These are phyloP conservation scores for Prolemur simus DNA, from an alignment of 2,113 vertebrate species.

Conservation along the genomic window DNA sequence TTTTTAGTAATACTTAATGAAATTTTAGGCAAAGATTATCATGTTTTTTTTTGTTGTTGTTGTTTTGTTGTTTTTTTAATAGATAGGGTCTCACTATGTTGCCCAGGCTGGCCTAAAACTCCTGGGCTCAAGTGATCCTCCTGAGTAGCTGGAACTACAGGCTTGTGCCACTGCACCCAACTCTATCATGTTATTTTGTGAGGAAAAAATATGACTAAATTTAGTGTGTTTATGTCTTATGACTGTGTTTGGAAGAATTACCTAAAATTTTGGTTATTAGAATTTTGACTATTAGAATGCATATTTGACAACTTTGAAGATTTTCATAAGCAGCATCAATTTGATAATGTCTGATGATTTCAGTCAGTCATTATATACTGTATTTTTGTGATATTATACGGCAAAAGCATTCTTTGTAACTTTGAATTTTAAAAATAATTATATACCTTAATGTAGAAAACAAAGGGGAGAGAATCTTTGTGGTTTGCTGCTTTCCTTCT, in stretches of 20 bases:
- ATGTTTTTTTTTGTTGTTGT: neutral
- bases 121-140: too few relatives aligned
- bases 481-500: neutral
- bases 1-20: neutral
- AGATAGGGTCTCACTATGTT: too few relatives aligned
- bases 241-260: slow-evolving; percentile 19
- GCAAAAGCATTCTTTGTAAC: neutral
- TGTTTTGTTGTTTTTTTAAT: too few relatives aligned
- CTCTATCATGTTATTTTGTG: slow-evolving; percentile 13
- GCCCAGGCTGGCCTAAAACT: too few relatives aligned
- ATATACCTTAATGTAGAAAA: neutral
- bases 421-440: slow-evolving; percentile 46
- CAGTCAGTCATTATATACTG: neutral
- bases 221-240: slow-evolving; percentile 2
- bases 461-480: neutral
- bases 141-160: too few relatives aligned
- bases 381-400: neutral
- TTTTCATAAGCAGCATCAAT: slow-evolving; percentile 22
- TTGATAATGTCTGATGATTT: slow-evolving; percentile 35
- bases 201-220: neutral
- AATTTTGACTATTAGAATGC: neutral
- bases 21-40: neutral
- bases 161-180: too few relatives aligned
- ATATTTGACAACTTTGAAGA: slow-evolving; percentile 15
- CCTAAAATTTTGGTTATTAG: neutral